Conservation (phyloP, 2,797 vertebrate genomes). For the Adelosebastes latens region DNA sequence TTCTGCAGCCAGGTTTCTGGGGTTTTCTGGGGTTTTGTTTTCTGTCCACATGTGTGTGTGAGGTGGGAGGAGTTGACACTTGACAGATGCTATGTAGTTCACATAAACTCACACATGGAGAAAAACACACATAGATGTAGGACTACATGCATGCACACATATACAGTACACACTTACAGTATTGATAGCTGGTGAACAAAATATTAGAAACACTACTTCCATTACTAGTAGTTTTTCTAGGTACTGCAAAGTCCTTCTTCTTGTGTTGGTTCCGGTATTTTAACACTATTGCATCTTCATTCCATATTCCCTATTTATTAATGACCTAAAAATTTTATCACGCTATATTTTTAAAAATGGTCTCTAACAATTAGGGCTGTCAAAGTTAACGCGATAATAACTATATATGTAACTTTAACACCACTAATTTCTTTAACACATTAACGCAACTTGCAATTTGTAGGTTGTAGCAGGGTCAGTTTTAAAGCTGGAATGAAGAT, state of each 20-base stretch:
- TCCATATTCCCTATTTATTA: too few species aligned
- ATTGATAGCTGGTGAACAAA: not conserved
- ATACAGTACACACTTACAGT: not conserved
- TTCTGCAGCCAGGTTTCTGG: conserved; percentile 53
- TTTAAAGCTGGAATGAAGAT: too few species aligned
- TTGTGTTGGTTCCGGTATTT: not conserved
- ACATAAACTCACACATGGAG: conserved; percentile 35
- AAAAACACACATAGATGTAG: conserved; percentile 2
- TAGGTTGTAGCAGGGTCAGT: too few species aligned
- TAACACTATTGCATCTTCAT: not conserved
- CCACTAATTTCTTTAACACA: too few species aligned
- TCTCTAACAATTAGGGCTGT: too few species aligned
- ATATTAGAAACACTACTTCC: not conserved
- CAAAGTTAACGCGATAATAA: too few species aligned
- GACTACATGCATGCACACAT: not conserved
- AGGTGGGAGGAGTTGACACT: conserved; percentile 52
- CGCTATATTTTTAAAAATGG: too few species aligned
- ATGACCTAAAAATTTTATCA: too few species aligned
- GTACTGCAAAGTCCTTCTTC: not conserved
- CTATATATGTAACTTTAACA: too few species aligned
- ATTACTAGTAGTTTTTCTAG: not conserved
- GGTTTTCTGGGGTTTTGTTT: conserved; percentile 32
- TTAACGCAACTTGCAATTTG: too few species aligned
- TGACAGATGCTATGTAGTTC: conserved; percentile 56
- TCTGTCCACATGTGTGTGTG: conserved; percentile 37